Conservation (phyloP, 2,113 vertebrate genomes). For the Myrmophylax atrothorax region DNA sequence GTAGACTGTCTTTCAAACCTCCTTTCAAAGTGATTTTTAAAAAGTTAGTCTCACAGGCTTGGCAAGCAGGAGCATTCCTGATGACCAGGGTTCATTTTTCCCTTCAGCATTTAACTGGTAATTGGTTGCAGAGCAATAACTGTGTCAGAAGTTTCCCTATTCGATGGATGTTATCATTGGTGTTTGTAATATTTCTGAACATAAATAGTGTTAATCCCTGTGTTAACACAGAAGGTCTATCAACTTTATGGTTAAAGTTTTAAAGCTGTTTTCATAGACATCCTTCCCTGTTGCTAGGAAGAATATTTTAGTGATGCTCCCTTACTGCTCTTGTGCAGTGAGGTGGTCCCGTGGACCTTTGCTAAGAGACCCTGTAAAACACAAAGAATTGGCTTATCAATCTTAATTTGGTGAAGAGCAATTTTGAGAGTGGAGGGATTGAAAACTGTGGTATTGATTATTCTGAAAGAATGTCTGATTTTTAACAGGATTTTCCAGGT, state of each 20-base stretch:
- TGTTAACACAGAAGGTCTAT: background rate
- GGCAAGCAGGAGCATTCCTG: background rate
- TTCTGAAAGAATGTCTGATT: background rate
- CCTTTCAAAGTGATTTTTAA: background rate
- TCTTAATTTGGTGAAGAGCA: background rate
- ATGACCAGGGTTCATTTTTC: background rate
- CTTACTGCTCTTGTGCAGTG: background rate
- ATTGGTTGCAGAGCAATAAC: background rate
- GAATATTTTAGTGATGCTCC: background rate
- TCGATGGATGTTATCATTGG: background rate
- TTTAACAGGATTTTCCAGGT: background rate
- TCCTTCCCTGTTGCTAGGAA: background rate
- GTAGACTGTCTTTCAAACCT: background rate
- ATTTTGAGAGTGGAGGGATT: background rate
- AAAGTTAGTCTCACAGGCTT: background rate
- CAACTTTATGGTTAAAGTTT: background rate
- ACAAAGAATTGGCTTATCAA: background rate
- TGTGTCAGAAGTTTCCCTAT: background rate
- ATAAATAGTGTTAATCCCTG: background rate
- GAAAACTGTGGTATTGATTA: background rate
- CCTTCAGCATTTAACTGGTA: background rate
- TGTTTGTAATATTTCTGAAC: background rate
- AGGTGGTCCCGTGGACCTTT: background rate
- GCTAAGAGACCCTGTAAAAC: background rate
- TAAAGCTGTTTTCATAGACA: background rate